These are phyloP conservation scores for Dioctria rufipes DNA, from an alignment of 2,888 invertebrate species.

Conservation along the genomic window DNA sequence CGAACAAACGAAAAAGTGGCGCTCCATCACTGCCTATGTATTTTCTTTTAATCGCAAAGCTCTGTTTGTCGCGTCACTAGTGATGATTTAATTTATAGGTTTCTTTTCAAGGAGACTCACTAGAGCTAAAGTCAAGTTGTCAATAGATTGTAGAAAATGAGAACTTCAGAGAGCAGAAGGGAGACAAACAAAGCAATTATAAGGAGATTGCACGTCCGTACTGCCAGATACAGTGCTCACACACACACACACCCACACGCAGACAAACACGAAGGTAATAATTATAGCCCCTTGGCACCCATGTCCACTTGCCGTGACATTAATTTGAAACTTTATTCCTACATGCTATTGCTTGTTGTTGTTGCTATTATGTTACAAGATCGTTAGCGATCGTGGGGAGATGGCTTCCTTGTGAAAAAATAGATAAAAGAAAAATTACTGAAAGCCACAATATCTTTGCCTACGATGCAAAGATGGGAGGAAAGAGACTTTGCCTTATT, in stretches of 20 bases:
- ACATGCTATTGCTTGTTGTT: conserved; percentile 35
- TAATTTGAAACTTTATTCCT: conserved; percentile 57
- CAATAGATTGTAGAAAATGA: conserved; percentile 12
- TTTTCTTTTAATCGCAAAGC: conserved; percentile 42
- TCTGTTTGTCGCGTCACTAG: conserved; percentile 37
- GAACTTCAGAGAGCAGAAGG: conserved; percentile 18
- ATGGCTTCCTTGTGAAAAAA: conserved; percentile 56
- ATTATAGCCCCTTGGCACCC: conserved; percentile 54
- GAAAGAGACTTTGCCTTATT: conserved; percentile 33
- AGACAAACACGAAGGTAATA: neutral
- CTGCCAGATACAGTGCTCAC: conserved; percentile 3
- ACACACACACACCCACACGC: conserved; percentile 40
- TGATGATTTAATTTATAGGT: conserved; percentile 53
- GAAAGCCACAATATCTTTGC: neutral
- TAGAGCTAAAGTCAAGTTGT: conserved; percentile 27
- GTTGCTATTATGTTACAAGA: conserved; percentile 24
- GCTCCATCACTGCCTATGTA: conserved; percentile 40
- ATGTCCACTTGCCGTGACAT: conserved; percentile 56
- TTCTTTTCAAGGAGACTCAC: conserved; percentile 57
- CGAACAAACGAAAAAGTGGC: conserved; percentile 1
- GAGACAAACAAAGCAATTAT: conserved; percentile 56
- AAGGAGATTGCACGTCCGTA: conserved; percentile 51
- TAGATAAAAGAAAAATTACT: too few species aligned
- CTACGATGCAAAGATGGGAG: neutral
- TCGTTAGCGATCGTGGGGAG: conserved; percentile 15